Base-by-base conservation (phyloP, 2,888 invertebrate species). In the Scaptomyza cyrtandrae region DNA sequence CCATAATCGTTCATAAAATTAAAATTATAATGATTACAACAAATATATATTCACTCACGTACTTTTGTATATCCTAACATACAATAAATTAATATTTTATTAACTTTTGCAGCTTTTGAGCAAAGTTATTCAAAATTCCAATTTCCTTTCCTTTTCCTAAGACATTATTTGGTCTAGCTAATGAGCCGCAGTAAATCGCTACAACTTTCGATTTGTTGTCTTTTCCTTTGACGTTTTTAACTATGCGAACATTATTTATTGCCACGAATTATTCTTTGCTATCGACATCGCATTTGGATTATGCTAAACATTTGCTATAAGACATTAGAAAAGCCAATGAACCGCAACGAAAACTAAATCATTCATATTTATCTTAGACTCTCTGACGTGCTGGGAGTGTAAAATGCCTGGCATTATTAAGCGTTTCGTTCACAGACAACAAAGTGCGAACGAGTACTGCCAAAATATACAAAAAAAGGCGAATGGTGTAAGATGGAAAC, bases 401-500 rank as follows among this genome's bases (percentile, higher is more conserved):
- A 44, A 44, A 56, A 27, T 45, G 48, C 11, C 9, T 48, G 41
- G 19, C 33, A 24, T 39, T 46, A 49, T 43, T 43, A 16, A 48
- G 46, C 33, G 33, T 60, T 57, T 57, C 19, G 10, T 35, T 31
- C 11, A 6, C 33, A 53, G 24, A 19, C 41, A 45, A 43, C 41
- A 44, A 58, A 62, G 49, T 64, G 58, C 10, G 16, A 41, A 10
- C 46, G 70, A 74, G 71, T 78, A 83, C 73, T 73, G 71, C 68
- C 81, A 68, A 86, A 50, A 50, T 24, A 24, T 3, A 24, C 24
- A 16, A 5, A 16, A 48, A 16, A 55, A 33, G 29, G 68, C 59
- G 55, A 61, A 66, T 72, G 82, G 70, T 75, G 85, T 85, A 75
- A 77, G 72, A 56, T 71, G 82, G 52, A 87, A 83, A 83, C 83